These are phyloP conservation scores for Strix aluco DNA, from an alignment of 2,113 vertebrate genomes.

Conservation along the genomic window DNA sequence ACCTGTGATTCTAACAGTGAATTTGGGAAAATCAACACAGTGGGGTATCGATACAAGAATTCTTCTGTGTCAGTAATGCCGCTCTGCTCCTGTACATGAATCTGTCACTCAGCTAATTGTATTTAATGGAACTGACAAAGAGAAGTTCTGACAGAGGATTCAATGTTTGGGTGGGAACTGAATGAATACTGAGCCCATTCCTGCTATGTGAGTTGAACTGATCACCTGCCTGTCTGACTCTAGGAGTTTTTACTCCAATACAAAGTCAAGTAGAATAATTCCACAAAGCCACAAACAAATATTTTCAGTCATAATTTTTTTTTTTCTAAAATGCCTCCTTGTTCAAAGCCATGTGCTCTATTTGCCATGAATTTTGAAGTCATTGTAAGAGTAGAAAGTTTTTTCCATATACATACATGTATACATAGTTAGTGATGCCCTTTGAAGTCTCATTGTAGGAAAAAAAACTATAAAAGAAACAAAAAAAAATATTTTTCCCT, in stretches of 20 bases:
- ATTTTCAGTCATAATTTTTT: not conserved
- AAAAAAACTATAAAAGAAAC: not conserved
- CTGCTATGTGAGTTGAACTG: not conserved
- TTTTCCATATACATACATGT: not conserved
- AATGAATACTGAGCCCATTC: not conserved
- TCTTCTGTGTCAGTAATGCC: slow-evolving; percentile 22
- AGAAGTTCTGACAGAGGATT: not conserved
- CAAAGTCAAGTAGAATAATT: not conserved
- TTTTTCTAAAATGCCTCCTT: not conserved
- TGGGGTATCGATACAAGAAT: not conserved
- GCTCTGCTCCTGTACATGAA: not conserved
- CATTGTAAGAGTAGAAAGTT: not conserved
- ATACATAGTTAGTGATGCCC: not conserved
- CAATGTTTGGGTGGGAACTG: not conserved
- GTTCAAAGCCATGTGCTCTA: not conserved
- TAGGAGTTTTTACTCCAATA: not conserved
- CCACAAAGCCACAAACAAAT: not conserved
- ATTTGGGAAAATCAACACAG: slow-evolving; percentile 8
- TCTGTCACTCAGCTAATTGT: not conserved
- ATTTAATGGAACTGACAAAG: not conserved
- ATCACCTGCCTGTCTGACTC: not conserved
- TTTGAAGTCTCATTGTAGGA: not conserved
- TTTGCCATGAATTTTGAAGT: not conserved
- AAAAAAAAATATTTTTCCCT: not conserved
- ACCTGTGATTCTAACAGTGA: slow-evolving; percentile 15